Evolutionary conservation across 2,888 invertebrate genomes (phyloP).

Genomic region (Melieria omissa): DNA sequence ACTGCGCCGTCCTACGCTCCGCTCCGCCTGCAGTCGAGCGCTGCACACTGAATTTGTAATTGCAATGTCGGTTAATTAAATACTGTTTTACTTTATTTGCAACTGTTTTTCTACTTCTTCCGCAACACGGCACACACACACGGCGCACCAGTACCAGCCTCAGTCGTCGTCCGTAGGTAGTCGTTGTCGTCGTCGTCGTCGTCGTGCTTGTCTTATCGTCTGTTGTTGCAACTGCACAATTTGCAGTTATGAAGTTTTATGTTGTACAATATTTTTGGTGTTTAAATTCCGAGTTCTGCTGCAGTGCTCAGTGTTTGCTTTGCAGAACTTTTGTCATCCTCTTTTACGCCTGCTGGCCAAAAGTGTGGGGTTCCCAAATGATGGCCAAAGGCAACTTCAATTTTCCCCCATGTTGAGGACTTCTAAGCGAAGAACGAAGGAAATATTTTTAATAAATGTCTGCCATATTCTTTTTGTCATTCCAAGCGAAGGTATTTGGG

Average conservation of each 20-base stretch:
- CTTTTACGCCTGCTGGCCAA: no score
- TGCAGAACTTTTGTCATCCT: background rate
- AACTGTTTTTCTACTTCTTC: constrained; percentile 23
- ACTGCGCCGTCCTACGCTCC: constrained; percentile 10
- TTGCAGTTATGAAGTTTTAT: constrained; percentile 49
- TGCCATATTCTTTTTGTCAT: no score
- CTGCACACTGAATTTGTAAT: constrained; percentile 62
- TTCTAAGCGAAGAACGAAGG: no score
- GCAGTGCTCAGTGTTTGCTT: constrained; percentile 6
- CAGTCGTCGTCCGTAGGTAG: background rate
- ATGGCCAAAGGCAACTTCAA: background rate
- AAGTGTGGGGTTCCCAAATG: background rate
- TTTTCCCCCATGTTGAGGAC: no score
- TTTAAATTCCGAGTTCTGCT: constrained; percentile 33
- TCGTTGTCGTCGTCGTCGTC: background rate
- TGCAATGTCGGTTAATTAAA: constrained; percentile 64
- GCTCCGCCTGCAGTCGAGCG: constrained; percentile 32
- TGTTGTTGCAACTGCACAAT: constrained; percentile 6
- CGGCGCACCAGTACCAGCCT: background rate
- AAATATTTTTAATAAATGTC: no score
- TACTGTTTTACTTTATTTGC: constrained; percentile 57
- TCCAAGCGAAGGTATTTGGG: no score
- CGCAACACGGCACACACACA: constrained; percentile 3
- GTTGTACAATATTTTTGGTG: constrained; percentile 45
- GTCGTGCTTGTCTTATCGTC: no score